Base-by-base conservation (phyloP, 2,888 invertebrate genomes). In the Meteorus colon region DNA sequence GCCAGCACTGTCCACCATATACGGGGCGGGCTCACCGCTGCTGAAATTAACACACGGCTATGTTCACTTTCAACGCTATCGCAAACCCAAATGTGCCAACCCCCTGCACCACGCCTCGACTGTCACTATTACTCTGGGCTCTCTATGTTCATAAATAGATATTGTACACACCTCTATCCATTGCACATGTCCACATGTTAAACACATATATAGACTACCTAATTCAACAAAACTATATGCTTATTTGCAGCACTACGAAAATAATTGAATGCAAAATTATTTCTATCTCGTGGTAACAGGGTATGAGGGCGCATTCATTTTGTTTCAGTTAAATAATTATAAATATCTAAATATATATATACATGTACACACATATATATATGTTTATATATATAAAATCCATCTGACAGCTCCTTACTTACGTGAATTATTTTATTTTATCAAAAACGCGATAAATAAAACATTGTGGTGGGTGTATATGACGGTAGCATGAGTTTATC, bases 1-100 rank as follows among this genome's bases (percentile, higher is more conserved):
- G 89, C 89, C 89, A 87, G 89, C 90, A 89, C 87, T 88, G 89
- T 91, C 91, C 89, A 90, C 89, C 89, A 90, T 89, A 89, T 90
- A 88, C 89, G 90, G 89, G 86, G 89, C 90, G 86, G 88, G 87
- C 83, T 89, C 90, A 88, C 90, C 90, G 88, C 90, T 83, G 84
- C 84, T 82, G 83, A 84, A 85, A 84, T 85, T 84, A 85, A 85
- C 83, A 83, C 82, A 83, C 82, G 81, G 80, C 83, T 81, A 82
- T 84, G 82, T 84, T 85, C 83, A 83, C 84, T 84, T 83, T 82
- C 81, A 83, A 81, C 84, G 82, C 83, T 84, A 81, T 84, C 78
- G 77, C 77, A 75, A 65, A 80, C 80, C 78, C 75, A 80, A 79
- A 71, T 71, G 60, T 77, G 80, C 80, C 79, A 66, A 75, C 55